Percentiles rank a stretch among this genome's conserved stretches.
Conservation (phyloP, 2,113 vertebrate genomes). For the Columba janthina region DNA sequence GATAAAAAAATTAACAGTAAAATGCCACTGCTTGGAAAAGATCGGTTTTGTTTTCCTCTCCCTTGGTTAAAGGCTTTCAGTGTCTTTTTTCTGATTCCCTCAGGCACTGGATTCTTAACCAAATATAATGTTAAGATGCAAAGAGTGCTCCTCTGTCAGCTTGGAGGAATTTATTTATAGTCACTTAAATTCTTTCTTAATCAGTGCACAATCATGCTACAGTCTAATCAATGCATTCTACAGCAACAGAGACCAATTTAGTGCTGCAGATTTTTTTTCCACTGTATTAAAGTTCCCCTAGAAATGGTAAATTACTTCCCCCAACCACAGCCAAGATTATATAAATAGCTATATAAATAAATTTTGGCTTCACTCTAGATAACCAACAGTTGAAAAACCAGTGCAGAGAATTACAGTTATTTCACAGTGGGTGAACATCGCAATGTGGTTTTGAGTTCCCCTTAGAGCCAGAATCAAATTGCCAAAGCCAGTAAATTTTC, state of each 20-base stretch:
- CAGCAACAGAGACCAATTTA: background rate
- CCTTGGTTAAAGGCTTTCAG: background rate
- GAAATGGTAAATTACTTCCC: background rate
- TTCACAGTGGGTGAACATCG: background rate
- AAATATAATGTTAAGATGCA: background rate
- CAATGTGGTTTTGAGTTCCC: background rate
- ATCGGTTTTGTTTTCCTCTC: background rate
- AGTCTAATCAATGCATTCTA: conserved; percentile 21
- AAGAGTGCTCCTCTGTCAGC: background rate
- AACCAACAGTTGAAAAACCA: background rate
- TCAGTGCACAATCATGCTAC: background rate
- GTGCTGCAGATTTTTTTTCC: background rate
- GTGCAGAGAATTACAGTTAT: background rate
- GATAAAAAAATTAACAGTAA: background rate
- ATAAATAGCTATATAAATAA: background rate
- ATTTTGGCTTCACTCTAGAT: background rate
- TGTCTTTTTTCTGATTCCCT: background rate
- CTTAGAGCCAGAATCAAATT: background rate
- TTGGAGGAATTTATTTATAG: conserved; percentile 35
- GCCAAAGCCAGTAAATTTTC: background rate
- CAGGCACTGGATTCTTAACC: background rate
- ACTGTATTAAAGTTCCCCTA: background rate
- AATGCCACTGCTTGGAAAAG: background rate
- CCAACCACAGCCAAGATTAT: background rate
- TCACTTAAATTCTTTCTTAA: background rate